Base-by-base conservation (phyloP, 2,113 vertebrate species). In the Protomyctophum bolini region DNA sequence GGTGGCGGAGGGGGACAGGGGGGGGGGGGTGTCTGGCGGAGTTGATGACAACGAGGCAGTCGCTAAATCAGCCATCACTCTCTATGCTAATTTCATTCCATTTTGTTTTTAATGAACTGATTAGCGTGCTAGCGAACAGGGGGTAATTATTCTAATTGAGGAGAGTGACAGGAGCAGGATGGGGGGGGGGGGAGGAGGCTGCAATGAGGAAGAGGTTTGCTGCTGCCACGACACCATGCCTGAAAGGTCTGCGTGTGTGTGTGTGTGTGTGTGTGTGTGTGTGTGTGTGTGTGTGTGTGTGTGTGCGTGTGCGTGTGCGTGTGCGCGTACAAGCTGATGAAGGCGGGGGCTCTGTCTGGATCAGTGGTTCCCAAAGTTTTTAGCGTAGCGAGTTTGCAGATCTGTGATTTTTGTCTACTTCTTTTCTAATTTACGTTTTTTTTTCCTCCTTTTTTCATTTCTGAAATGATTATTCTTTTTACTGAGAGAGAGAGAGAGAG, bases 81-180 rank as follows among this genome's bases (percentile, higher is more conserved):
- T 89, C 79, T 91, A 89, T 90, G 88, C 86, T 89, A 91, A 92
- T 92, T 90, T 90, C 86, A 86, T 90, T 41, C 86, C 88, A 91
- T 93, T 93, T 92, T 91, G 86, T 91, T 93, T 91, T 93, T 93
- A 93, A 93, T 92, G 92, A 93, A 93, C 88, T 92, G 92, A 93
- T 93, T 93, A 92, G 88, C 68, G 87, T 84, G 84, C 72, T 88
- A 90, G 87, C 72, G 91, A 91, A 89, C 88, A 86, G 87, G 91
- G 90, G 87, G 88, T 88, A 91, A 93, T 93, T 93, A 93, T 89
- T 91, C 88, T 91, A 92, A 92, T 91, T 91, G 89, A 87, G 84
- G 74, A 86, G 86, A 88, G 86, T 88, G 89, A 91, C 91, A 91
- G 91, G 82, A 83, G 84, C 77, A 65, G 85, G 76, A 87, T 82